phyloP scores from a whole-genome alignment of 2,797 vertebrate species.

The Meda fulgida region DNA sequence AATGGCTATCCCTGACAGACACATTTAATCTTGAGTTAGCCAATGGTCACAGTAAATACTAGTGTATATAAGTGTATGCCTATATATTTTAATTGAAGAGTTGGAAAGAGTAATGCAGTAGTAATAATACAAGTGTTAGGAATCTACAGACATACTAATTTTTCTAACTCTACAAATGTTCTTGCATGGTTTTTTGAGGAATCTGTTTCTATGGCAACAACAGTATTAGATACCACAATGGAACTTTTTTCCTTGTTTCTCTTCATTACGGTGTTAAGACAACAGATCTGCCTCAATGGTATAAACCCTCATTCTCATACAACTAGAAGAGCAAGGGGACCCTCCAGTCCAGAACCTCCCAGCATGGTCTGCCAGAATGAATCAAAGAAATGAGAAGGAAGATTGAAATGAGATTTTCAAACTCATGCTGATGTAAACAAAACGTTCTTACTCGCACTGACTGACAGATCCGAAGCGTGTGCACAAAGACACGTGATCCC shows the following conservation, averaged over 20 bases:
- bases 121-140: too few relatives aligned
- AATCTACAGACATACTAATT: too few relatives aligned
- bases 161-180: neutral
- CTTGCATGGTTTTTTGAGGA: conserved; percentile 44
- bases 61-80: too few relatives aligned
- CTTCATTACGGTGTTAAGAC: neutral
- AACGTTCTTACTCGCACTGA: too few relatives aligned
- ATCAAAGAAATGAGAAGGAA: neutral
- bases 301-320: neutral
- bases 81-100: too few relatives aligned
- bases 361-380: neutral
- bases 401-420: too few relatives aligned
- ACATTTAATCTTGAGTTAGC: too few relatives aligned
- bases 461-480: too few relatives aligned
- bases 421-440: too few relatives aligned
- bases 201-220: conserved; percentile 21
- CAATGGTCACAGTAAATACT: too few relatives aligned
- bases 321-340: neutral
- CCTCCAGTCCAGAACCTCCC: neutral
- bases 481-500: too few relatives aligned
- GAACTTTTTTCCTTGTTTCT: neutral
- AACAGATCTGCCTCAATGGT: neutral
- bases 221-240: neutral
- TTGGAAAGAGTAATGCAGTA: too few relatives aligned
- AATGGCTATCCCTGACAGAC: neutral